Percentiles rank a stretch among this genome's conserved stretches.
Evolutionary conservation across 2,797 vertebrate genomes (phyloP).

Genomic region (Gallinago stenura): DNA sequence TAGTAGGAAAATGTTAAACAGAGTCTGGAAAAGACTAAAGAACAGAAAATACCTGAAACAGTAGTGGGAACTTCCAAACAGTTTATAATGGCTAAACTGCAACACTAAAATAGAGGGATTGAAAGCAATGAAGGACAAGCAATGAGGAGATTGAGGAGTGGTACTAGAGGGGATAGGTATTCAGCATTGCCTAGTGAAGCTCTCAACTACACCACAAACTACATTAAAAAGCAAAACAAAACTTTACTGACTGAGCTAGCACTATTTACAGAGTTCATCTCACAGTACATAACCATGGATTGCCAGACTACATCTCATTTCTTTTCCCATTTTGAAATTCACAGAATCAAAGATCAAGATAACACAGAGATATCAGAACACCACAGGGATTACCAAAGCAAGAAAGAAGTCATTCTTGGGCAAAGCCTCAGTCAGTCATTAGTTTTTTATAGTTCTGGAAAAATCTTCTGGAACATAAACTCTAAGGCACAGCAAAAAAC

Average conservation of each 20-base stretch:
- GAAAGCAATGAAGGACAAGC: not conserved
- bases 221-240: not conserved
- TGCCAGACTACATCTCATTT: not conserved
- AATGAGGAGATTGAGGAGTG: not conserved
- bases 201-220: not conserved
- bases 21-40: not conserved
- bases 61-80: not conserved
- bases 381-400: not conserved
- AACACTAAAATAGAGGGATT: not conserved
- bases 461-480: accelerated
- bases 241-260: not conserved
- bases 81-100: not conserved
- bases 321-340: not conserved
- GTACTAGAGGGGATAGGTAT: not conserved
- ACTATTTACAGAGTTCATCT: not conserved
- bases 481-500: accelerated
- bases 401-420: not conserved
- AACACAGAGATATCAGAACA: not conserved
- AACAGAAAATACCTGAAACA: not conserved
- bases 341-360: not conserved
- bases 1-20: not conserved
- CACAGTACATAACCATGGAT: not conserved
- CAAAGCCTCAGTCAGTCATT: not conserved
- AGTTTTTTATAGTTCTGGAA: not conserved
- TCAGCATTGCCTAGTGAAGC: not conserved